Evolutionary conservation across 35 echinoderm and acorn worm species (phyloP), one percentile per base, ranked within the genome.

Genomic region (Ptychodera flava): DNA sequence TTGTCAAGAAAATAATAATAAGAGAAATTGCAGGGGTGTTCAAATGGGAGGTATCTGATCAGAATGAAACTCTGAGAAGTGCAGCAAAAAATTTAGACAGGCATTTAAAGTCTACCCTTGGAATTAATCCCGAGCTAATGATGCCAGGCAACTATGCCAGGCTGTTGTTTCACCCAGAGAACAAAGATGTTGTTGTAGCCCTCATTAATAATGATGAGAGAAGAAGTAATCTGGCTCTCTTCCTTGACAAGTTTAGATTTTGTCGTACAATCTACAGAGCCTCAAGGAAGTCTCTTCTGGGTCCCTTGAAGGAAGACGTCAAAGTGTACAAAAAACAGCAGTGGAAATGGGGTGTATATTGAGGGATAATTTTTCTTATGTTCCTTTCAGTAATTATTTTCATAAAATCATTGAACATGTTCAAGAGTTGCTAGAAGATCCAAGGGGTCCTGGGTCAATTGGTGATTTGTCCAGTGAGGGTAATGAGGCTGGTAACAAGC

Each of bases 141-240:
- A 91, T 91, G 89, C 89, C 89, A 80, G 89, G 89, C 10, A 91
- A 87, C 76, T 91, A 87, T 52, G 79, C 89, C 1, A 84, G 37
- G 32, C 29, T 82, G 15, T 31, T 86, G 27, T 81, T 80, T 6
- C 0, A 38, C 34, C 2, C 1, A 22, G 53, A 28, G 31, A 85
- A 85, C 29, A 33, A 76, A 30, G n/a, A n/a, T n/a, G n/a, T n/a
- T n/a, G n/a, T n/a, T n/a, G n/a, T n/a, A n/a, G n/a, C n/a, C n/a
- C 52, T n/a, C n/a, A n/a, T n/a, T n/a, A n/a, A n/a, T n/a, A n/a
- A n/a, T n/a, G n/a, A n/a, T n/a, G n/a, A n/a, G n/a, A n/a, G n/a
- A n/a, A n/a, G n/a, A n/a, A n/a, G n/a, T n/a, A n/a, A n/a, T n/a
- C n/a, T n/a, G n/a, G n/a, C n/a, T n/a, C n/a, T n/a, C n/a, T n/a